Conservation (phyloP, 2,888 invertebrate genomes). For the Busseola fusca region DNA sequence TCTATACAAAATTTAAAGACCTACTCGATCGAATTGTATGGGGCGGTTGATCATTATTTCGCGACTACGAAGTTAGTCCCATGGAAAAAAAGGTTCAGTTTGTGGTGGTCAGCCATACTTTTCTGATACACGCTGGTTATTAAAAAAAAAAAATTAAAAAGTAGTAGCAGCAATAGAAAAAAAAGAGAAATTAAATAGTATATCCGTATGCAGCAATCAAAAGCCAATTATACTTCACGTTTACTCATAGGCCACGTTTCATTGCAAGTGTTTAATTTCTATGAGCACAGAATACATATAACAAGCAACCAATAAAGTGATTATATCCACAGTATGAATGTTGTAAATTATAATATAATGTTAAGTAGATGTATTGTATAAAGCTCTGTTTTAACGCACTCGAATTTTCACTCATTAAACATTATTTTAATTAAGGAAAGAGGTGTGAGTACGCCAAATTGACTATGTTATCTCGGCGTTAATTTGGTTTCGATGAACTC, state of each 20-base stretch:
- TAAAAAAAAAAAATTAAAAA: conserved; percentile 6
- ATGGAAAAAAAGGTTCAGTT: neutral
- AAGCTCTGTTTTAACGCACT: conserved; percentile 63
- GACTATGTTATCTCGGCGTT: conserved; percentile 17
- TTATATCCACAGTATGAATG: conserved; percentile 77
- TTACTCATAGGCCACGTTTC: conserved; percentile 55
- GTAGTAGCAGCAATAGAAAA: conserved; percentile 7
- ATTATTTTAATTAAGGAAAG: conserved; percentile 30
- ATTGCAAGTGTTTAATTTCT: conserved; percentile 66
- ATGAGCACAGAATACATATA: conserved; percentile 72
- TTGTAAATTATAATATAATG: conserved; percentile 75
- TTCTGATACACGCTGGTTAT: neutral
- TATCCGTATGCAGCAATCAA: conserved; percentile 63
- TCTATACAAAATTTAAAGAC: neutral
- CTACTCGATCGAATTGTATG: neutral
- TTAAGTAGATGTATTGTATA: conserved; percentile 66
- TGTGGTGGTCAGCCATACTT: neutral
- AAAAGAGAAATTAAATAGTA: conserved; percentile 3
- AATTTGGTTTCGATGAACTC: neutral
- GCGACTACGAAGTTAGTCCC: neutral
- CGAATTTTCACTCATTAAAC: conserved; percentile 55
- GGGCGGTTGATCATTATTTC: neutral
- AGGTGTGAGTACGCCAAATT: conserved; percentile 51
- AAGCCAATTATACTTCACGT: conserved; percentile 40
- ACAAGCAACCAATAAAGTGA: conserved; percentile 73